Percentiles rank a stretch among this genome's conserved stretches.
phyloP scores from a whole-genome alignment of 2,888 invertebrate genomes.

The Priapulus caudatus region DNA sequence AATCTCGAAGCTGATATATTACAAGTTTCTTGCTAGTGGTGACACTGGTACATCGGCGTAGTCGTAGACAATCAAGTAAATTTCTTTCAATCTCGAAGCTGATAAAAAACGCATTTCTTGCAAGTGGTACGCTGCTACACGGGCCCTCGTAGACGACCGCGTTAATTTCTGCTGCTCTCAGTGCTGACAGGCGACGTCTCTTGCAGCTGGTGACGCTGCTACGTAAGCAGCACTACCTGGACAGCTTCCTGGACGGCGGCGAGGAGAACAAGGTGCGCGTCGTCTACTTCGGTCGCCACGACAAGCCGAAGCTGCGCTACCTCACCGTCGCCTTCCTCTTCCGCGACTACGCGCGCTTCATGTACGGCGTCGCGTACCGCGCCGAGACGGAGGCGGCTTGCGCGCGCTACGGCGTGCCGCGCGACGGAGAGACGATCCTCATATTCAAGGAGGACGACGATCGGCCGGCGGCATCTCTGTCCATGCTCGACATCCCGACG shows the following conservation, averaged over 20 bases:
- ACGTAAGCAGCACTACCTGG: conserved; percentile 55
- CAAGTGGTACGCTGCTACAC: too few relatives aligned
- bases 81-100: too few relatives aligned
- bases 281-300: conserved; percentile 55
- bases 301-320: conserved; percentile 69
- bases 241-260: conserved; percentile 72
- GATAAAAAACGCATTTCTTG: too few relatives aligned
- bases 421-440: conserved; percentile 63
- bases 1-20: too few relatives aligned
- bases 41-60: too few relatives aligned
- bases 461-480: conserved; percentile 64
- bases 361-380: conserved; percentile 39
- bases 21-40: too few relatives aligned
- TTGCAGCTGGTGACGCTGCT: conserved; percentile 56
- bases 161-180: too few relatives aligned
- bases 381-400: conserved; percentile 19
- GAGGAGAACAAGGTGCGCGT: conserved; percentile 77
- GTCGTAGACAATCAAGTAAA: too few relatives aligned
- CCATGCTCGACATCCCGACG: conserved; percentile 78
- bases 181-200: too few relatives aligned
- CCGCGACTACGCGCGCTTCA: conserved; percentile 71
- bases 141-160: too few relatives aligned
- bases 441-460: conserved; percentile 69
- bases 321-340: conserved; percentile 75
- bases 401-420: conserved; percentile 55